Evolutionary conservation across 2,113 vertebrate genomes (phyloP).

Genomic region (Chiloscyllium plagiosum): DNA sequence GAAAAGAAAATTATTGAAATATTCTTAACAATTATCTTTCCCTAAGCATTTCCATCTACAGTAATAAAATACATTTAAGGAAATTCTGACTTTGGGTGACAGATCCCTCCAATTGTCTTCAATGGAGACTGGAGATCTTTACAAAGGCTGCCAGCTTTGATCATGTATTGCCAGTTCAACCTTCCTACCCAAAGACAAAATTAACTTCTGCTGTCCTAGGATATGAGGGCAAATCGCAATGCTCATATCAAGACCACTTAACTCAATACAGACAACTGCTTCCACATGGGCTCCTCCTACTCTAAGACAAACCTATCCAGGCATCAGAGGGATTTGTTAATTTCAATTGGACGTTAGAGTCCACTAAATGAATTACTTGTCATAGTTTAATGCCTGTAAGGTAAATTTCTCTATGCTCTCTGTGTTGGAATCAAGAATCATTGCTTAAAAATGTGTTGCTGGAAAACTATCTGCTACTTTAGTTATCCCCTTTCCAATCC

Average conservation of each 20-base stretch:
- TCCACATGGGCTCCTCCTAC: neutral
- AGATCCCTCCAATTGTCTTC: neutral
- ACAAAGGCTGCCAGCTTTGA: neutral
- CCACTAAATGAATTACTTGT: neutral
- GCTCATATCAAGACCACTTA: neutral
- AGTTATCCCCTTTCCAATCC: neutral
- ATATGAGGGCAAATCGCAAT: neutral
- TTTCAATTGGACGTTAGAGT: neutral
- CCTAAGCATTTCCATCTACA: neutral
- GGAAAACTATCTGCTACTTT: neutral
- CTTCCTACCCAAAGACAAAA: neutral
- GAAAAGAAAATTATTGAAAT: slow-evolving; percentile 3
- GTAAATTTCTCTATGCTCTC: neutral
- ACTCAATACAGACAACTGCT: neutral
- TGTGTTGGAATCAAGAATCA: neutral
- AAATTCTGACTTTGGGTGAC: neutral
- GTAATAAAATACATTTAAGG: neutral
- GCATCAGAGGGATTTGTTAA: neutral
- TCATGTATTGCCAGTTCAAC: neutral
- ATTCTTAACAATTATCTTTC: neutral
- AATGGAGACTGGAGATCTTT: neutral
- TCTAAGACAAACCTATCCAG: neutral
- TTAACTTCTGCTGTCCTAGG: neutral
- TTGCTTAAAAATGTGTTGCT: neutral
- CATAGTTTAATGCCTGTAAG: neutral